These are phyloP conservation scores for Glyptemys insculpta DNA, from an alignment of 2,797 vertebrate genomes.

Conservation along the genomic window DNA sequence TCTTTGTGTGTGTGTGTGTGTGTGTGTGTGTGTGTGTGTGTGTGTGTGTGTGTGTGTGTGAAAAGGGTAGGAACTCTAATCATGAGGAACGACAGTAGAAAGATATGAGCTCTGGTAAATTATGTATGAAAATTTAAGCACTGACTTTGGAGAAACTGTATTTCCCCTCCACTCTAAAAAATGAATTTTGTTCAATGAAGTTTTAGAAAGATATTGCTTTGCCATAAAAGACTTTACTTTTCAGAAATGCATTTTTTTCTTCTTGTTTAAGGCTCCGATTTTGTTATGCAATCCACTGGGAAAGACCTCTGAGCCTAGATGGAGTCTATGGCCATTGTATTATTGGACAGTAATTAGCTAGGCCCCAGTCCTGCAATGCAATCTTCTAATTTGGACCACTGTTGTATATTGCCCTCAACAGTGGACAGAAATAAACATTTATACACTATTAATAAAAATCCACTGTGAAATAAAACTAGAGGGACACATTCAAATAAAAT, in stretches of 20 bases:
- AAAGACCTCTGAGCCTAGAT: background rate
- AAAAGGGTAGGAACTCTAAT: background rate
- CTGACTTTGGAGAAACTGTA: background rate
- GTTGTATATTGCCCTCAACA: background rate
- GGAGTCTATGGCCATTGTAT: background rate
- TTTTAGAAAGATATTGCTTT: background rate
- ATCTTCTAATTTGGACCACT: background rate
- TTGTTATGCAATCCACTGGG: rapidly evolving
- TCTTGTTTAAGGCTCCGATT: rapidly evolving
- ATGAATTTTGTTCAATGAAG: background rate
- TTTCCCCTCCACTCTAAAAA: background rate
- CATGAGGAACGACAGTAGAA: rapidly evolving
- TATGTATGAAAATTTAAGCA: background rate
- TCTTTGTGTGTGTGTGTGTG: rapidly evolving
- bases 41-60: background rate
- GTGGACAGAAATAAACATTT: constrained; percentile 39
- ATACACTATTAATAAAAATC: background rate
- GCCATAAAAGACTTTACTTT: background rate
- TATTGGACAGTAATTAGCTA: background rate
- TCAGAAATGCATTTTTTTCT: background rate
- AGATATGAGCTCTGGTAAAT: background rate
- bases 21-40: rapidly evolving
- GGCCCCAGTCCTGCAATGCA: background rate
- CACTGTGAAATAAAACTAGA: background rate
- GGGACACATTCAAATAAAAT: constrained; percentile 43